phyloP scores from a whole-genome alignment of 1,140 invertebrate species.

The Drosophila teissieri region DNA sequence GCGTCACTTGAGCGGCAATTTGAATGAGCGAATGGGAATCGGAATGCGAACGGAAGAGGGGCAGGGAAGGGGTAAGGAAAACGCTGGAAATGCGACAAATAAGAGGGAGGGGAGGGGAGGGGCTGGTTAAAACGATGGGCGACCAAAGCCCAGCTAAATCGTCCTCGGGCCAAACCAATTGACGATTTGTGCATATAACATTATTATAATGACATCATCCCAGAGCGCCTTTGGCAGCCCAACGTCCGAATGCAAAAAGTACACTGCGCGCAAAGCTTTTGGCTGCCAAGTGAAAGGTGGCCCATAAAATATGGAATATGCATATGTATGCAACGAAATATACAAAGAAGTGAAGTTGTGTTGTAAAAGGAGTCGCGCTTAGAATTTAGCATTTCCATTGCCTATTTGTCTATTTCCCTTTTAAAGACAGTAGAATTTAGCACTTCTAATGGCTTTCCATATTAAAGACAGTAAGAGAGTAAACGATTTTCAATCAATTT shows the following conservation, averaged over 20 bases:
- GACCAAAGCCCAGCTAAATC: slow-evolving; percentile 17
- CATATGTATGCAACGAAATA: too few species aligned
- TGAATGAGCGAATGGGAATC: slow-evolving; percentile 45
- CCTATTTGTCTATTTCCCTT: too few species aligned
- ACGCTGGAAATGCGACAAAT: slow-evolving; percentile 1
- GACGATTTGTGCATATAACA: slow-evolving; percentile 64
- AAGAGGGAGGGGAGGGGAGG: neutral
- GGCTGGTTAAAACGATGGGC: too few species aligned
- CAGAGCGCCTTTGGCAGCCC: slow-evolving; percentile 16
- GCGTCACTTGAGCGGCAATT: slow-evolving; percentile 63
- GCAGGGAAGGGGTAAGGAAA: slow-evolving; percentile 20
- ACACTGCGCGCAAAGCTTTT: slow-evolving; percentile 6
- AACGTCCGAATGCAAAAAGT: slow-evolving; percentile 16
- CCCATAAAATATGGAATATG: too few species aligned
- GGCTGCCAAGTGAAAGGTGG: too few species aligned
- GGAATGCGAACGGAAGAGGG: slow-evolving; percentile 29
- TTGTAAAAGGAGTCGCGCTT: too few species aligned
- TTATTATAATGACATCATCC: slow-evolving; percentile 71
- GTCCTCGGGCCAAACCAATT: slow-evolving; percentile 49
- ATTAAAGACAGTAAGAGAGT: too few species aligned
- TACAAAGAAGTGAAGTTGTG: too few species aligned
- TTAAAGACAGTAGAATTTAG: too few species aligned
- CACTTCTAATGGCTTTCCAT: too few species aligned
- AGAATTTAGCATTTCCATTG: too few species aligned
- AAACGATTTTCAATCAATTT: too few species aligned